Base-by-base conservation (phyloP, 2,888 invertebrate genomes). In the Rhagophthalmus giganteus region DNA sequence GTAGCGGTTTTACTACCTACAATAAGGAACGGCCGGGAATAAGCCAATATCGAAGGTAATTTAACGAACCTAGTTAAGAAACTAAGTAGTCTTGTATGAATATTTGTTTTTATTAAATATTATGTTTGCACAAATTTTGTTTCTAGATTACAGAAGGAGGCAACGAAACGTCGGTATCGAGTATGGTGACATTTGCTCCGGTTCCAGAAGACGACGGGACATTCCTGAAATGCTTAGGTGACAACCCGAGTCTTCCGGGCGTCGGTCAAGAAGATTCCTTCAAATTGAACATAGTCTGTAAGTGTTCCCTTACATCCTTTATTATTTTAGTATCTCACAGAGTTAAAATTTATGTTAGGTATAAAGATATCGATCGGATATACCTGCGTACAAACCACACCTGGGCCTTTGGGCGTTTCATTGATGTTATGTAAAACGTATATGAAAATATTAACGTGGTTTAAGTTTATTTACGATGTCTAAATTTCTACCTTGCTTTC, bases 281-380 rank as follows among this genome's bases (percentile, higher is more conserved):
- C 74, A 83, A 84, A 68, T 78, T 94, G 60, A 90, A 92, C 75
- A 88, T 94, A 63, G 88, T 92, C 67, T 94, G 93, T 94, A 79
- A 92, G 93, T 89, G 61, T 11, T 11, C 2, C 4, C 13, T 20
- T n/a, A 2, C n/a, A 30, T 26, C 2, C 12, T 31, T 31, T 11
- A 10, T 31, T 5, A 8, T 2, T 2, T 10, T 10, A n/a, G n/a
- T n/a, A n/a, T n/a, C n/a, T n/a, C n/a, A n/a, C n/a, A n/a, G n/a
- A n/a, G 37, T 53, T 56, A 53, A 56, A 56, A 53, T 56, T 53
- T 50, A 30, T 42, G 16, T 47, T 38, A n/a, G n/a, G n/a, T n/a
- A 50, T 42, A 49, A 53, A 41, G 35, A 39, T 56, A 56, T 56
- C 56, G 56, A 56, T 46, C 56, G 38, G 37, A 34, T 32, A 13